These are phyloP conservation scores for Carabus problematicus DNA, from an alignment of 2,888 invertebrate genomes.

Conservation along the genomic window DNA sequence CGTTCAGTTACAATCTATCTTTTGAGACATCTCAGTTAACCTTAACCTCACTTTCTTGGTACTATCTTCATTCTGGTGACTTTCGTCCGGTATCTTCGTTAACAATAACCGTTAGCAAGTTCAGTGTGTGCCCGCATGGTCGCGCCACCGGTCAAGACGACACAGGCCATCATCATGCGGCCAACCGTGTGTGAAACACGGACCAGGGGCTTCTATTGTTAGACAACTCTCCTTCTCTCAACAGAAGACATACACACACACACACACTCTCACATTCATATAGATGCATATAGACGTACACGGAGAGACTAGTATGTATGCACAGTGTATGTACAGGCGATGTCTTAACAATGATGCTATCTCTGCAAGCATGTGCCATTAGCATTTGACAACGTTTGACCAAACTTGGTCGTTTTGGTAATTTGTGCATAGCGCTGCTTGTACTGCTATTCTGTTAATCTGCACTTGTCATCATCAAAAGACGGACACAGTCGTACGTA, in stretches of 20 bases:
- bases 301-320: background rate
- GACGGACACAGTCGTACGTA: too few relatives aligned
- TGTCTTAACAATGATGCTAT: conserved; percentile 12
- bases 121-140: conserved; percentile 8
- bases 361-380: conserved; percentile 19
- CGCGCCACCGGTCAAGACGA: background rate
- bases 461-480: conserved; percentile 25
- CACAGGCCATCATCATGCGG: background rate
- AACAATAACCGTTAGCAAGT: too few relatives aligned
- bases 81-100: too few relatives aligned
- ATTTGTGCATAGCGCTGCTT: conserved; percentile 6
- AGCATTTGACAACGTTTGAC: conserved; percentile 22
- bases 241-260: too few relatives aligned
- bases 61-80: too few relatives aligned
- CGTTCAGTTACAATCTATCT: too few relatives aligned
- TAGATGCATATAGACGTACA: too few relatives aligned
- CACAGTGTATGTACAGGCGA: background rate
- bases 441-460: conserved; percentile 7
- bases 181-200: background rate
- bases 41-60: too few relatives aligned
- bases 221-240: too few relatives aligned
- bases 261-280: too few relatives aligned
- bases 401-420: conserved; percentile 16
- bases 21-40: too few relatives aligned
- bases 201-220: background rate